Evolutionary conservation across 2,113 vertebrate species (phyloP), one percentile per base, ranked within the genome.

Genomic region (Myotis davidii): DNA sequence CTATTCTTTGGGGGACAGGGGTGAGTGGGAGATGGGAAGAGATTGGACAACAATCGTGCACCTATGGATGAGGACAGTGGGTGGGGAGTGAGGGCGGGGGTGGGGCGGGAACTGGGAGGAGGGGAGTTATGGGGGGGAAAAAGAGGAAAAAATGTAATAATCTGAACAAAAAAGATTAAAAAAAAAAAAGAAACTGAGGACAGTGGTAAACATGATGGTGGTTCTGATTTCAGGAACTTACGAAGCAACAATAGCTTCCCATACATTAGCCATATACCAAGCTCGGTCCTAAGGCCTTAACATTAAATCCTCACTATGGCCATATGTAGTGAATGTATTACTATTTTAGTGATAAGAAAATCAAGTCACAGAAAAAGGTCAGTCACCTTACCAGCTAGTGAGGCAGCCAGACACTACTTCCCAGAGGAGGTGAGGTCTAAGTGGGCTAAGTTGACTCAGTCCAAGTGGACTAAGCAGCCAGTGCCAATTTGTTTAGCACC

Each of bases 171-270:
- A n/a, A n/a, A n/a, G n/a, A n/a, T n/a, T n/a, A n/a, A n/a, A n/a
- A n/a, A n/a, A n/a, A n/a, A n/a, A n/a, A n/a, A n/a, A 90, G 65
- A 88, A 74, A 81, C 73, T 17, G n/a, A 94, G 48, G n/a, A 77
- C 0, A 9, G 3, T 11, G 18, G 10, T 25, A 16, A 61, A 20
- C 16, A 77, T 20, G n/a, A 34, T 0, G 0, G 37, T 65, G 32
- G 29, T 48, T 82, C 77, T n/a, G 37, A 85, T 81, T 88, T 91
- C 50, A 88, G 18, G 42, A 69, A 25, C 6, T 54, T 45, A 52
- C 0, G 32, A 48, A 69, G 45, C 13, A 79, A 9, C 7, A 67
- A 69, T 16, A 73, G 12, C 29, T 67, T 85, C 77, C 17, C 25
- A 7, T 1, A 1, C 39, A 18, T 8, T 27, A 25, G 32, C 74